These are phyloP conservation scores for Coregonus suidteri DNA, from an alignment of 2,797 vertebrate species.

Conservation along the genomic window DNA sequence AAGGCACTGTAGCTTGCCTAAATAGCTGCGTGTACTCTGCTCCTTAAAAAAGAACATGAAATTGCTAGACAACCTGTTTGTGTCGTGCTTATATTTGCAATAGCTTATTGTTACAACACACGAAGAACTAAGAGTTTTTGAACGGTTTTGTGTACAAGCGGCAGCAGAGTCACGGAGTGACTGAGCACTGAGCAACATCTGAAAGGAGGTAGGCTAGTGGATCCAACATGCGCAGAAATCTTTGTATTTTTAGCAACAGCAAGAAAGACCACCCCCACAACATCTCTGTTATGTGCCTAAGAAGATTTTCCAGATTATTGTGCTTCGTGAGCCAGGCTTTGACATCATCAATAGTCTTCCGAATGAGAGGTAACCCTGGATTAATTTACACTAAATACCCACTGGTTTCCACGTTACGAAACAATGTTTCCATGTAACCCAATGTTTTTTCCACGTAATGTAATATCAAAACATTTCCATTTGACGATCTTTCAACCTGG, in stretches of 20 bases:
- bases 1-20: no score
- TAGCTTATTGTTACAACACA: no score
- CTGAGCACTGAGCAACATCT: no score
- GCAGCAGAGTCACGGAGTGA: no score
- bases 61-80: no score
- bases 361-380: conserved; percentile 1
- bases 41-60: no score
- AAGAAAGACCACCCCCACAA: background rate
- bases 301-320: conserved; percentile 25
- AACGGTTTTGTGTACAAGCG: no score
- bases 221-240: no score
- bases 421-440: background rate
- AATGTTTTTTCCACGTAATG: background rate
- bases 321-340: conserved; percentile 1
- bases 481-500: background rate
- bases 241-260: background rate
- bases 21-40: no score
- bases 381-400: background rate
- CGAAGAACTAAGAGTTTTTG: no score
- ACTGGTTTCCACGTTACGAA: background rate
- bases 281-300: conserved; percentile 14
- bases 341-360: conserved; percentile 20
- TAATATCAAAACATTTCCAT: background rate
- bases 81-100: no score
- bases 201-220: no score